Conservation (phyloP, 2,888 invertebrate genomes). For the Mesochorus sp. region DNA sequence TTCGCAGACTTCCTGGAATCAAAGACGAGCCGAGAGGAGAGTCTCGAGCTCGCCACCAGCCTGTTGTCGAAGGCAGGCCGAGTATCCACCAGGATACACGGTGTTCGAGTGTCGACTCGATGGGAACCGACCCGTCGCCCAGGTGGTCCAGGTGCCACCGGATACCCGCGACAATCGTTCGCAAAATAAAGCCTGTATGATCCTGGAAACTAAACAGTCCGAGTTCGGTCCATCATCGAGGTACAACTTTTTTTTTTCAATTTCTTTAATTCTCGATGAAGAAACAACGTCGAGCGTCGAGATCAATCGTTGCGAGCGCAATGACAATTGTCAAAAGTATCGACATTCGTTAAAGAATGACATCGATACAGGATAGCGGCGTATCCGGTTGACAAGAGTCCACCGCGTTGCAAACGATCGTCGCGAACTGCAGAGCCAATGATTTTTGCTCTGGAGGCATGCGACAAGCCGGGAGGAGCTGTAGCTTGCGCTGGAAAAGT, state of each 20-base stretch:
- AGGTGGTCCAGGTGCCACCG: conserved; percentile 68
- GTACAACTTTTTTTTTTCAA: no score
- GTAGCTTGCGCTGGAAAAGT: conserved; percentile 49
- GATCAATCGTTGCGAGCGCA: background rate
- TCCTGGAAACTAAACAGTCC: conserved; percentile 62
- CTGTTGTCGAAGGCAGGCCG: conserved; percentile 52
- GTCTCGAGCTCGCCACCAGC: conserved; percentile 53
- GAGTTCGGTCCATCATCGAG: conserved; percentile 65
- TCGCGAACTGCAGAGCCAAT: conserved; percentile 9
- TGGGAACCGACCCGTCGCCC: conserved; percentile 69
- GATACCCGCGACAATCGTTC: conserved; percentile 42
- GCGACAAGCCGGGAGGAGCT: conserved; percentile 49
- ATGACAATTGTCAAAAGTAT: background rate
- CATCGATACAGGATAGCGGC: conserved; percentile 53
- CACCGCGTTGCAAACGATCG: background rate
- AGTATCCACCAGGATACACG: conserved; percentile 69
- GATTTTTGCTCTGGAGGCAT: conserved; percentile 61
- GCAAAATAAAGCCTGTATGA: conserved; percentile 57
- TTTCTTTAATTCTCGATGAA: no score
- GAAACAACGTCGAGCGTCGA: background rate
- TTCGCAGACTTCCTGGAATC: conserved; percentile 58
- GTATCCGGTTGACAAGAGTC: conserved; percentile 28
- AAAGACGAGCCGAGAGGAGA: conserved; percentile 34
- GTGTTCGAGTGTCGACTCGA: conserved; percentile 71
- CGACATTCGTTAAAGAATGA: background rate